Evolutionary conservation across 2,888 invertebrate species (phyloP), one percentile per base, ranked within the genome.

Genomic region (Mycalesis mineus): DNA sequence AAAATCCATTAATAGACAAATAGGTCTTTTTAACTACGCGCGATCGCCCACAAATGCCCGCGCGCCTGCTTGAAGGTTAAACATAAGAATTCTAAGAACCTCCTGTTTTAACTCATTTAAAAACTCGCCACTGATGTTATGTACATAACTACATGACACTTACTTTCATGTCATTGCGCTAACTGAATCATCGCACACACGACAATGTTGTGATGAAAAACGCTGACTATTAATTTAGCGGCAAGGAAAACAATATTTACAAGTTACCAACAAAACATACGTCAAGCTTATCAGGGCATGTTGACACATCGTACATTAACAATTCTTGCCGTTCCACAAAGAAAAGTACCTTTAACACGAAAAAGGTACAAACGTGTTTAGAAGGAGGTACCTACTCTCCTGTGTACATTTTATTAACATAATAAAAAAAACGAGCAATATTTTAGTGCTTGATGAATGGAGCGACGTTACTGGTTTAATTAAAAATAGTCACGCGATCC

Each of bases 401-500:
- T n/a, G 9, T 39, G 7, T 61, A 64, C 65, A 61, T 61, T 65
- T 60, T 64, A 67, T 63, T 67, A 63, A 66, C 64, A 66, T 66
- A 40, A 65, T 62, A 62, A 50, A 45, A 63, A 58, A 58, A 54
- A 45, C 67, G 68, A 65, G 66, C 69, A 68, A 50, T 50, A 50
- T 56, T 54, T 62, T 58, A 59, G 44, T 47, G 49, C 61, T 65
- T 68, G 66, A 70, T 63, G 64, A 64, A 65, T 64, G 62, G 68
- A 62, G 65, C 55, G 66, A 64, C 64, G 58, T 61, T 51, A 60
- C 48, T 61, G 61, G 55, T 69, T 73, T 73, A 74, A 73, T 73
- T 74, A 72, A 73, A 72, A 70, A 66, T 64, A 62, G 70, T 70
- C 74, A 74, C 73, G 74, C 74, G 55, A 74, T 57, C 51, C 50